These are phyloP conservation scores for Boloria selene DNA, from an alignment of 2,888 invertebrate genomes.

Conservation along the genomic window DNA sequence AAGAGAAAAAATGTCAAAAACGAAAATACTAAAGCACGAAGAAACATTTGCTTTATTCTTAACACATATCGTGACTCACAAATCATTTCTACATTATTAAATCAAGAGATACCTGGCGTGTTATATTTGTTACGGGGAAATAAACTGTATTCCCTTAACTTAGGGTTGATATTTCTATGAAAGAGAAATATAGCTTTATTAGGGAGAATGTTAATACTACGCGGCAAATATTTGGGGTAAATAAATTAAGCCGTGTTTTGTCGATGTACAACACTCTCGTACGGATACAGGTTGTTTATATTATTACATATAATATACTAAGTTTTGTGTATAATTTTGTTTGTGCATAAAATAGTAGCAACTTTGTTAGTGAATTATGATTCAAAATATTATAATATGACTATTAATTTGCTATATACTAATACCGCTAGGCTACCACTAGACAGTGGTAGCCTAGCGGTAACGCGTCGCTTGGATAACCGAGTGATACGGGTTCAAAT, in stretches of 20 bases:
- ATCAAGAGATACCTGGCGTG: slow-evolving; percentile 25
- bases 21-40: slow-evolving; percentile 18
- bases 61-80: slow-evolving; percentile 30
- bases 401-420: too few relatives aligned
- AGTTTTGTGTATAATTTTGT: too few relatives aligned
- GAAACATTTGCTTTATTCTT: slow-evolving; percentile 25
- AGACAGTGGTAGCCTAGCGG: too few relatives aligned
- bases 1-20: background rate
- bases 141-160: slow-evolving; percentile 1
- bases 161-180: slow-evolving; percentile 18
- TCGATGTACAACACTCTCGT: background rate
- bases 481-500: too few relatives aligned
- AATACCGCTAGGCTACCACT: too few relatives aligned
- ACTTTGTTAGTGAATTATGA: too few relatives aligned
- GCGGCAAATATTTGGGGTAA: slow-evolving; percentile 26
- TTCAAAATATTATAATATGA: too few relatives aligned
- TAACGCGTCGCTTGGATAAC: too few relatives aligned
- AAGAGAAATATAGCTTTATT: slow-evolving; percentile 19
- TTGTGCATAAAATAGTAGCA: too few relatives aligned
- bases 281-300: background rate
- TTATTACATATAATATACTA: too few relatives aligned
- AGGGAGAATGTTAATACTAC: slow-evolving; percentile 19
- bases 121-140: background rate
- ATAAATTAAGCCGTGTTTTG: slow-evolving; percentile 20
- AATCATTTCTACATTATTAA: slow-evolving; percentile 36